Evolutionary conservation across 2,888 invertebrate genomes (phyloP), one percentile per base, ranked within the genome.

Genomic region (Cheilosia urbana): DNA sequence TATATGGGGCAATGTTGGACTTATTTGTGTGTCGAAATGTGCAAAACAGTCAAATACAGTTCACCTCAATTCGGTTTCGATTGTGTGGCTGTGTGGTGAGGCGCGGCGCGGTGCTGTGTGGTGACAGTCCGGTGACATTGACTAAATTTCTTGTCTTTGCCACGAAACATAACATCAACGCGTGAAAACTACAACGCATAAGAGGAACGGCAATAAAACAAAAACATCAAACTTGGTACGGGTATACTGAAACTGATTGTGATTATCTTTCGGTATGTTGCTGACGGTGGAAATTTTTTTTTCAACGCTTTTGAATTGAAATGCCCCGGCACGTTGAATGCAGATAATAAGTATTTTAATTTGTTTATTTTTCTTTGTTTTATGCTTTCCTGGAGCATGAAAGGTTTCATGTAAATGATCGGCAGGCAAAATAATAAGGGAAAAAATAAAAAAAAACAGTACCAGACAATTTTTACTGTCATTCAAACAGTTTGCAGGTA

Each of bases 101-200:
- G 34, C 53, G 27, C 45, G n/a, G 11, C 1, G 34, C 11, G 11
- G 34, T 45, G 27, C 45, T 1, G 30, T 11, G 55, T 58, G 72
- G 58, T 79, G 65, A n/a, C 27, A 34, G 34, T 34, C 34, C 11
- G 34, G 34, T 37, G 37, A 65, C 84, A 84, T 84, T 84, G 84
- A 80, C 75, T 75, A 75, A 84, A 63, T 84, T 80, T 80, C 75
- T 60, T 63, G 66, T 57, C 9, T 42, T 34, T 65, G 71, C 69
- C 62, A 71, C 78, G 45, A 68, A 82, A 68, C 69, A 58, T 24
- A 63, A 57, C 42, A 65, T 45, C 30, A 51, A 73, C 63, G 72
- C 49, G 37, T 37, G 62, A 13, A 73, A 73, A 77, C 57, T n/a
- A 37, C 45, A 45, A 69, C 60, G 40, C 58, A 42, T 37, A 72